Base-by-base conservation (phyloP, 2,797 vertebrate species). In the Rhinella marina region DNA sequence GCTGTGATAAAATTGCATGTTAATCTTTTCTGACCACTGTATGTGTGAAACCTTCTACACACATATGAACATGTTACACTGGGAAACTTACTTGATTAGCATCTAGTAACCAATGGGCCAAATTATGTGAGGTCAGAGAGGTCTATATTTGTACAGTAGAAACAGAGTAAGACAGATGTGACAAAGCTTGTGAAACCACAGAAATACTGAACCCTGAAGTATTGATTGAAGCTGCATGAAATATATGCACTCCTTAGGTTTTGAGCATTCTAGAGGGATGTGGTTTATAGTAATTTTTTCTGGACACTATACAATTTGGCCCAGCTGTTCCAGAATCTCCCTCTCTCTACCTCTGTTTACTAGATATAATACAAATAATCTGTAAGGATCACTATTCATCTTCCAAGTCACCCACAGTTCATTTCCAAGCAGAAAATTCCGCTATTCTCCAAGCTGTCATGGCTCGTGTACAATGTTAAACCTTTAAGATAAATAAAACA, bases 101-200 rank as follows among this genome's bases (percentile, higher is more conserved):
- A 62, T 77, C 57, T 52, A 21, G 66, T 64, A 70, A 57, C 62
- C 56, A 82, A 84, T 78, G 73, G 62, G 29, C 61, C 61, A 88
- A 88, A 84, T 56, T 52, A 79, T 83, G 81, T 70, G 48, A 79
- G 81, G 81, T 88, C 48, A 84, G 81, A 50, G 61, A 78, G 76
- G 86, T 88, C 70, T 59, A 27, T 79, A 52, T 52, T 57, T 84
- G 32, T 59, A 59, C 73, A 84, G n/a, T 59, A 84, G 68, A 73
- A 84, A 41, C 23, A 59, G 81, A 88, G 16, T 50, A 84, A 88
- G 81, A 84, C 56, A 81, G 59, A 82, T 88, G 57, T 61, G 82
- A 23, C 52, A 77, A 79, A 64, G 41, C 41, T n/a, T 32, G 17
- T 76, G 68, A 21, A 66, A 83, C 50, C 32, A 48, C 48, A 80